Evolutionary conservation across 2,113 vertebrate species (phyloP).

Genomic region (Tinamus guttatus): DNA sequence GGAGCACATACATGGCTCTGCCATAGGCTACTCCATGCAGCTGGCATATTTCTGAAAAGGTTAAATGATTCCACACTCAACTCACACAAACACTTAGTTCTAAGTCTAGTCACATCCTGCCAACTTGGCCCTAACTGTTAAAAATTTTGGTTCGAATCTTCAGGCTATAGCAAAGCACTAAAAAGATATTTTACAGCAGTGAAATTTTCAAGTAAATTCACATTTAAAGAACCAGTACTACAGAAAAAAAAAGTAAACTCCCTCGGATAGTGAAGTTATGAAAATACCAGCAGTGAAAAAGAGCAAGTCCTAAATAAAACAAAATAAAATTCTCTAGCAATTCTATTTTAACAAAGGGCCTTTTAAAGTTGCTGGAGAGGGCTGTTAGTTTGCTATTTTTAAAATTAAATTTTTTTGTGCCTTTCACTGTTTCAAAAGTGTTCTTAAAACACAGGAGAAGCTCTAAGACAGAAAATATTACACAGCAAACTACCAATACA

Average conservation of each 20-base stretch:
- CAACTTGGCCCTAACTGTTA: neutral
- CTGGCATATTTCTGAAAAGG: neutral
- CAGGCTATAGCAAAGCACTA: neutral
- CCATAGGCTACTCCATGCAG: neutral
- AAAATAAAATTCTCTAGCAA: rapidly evolving
- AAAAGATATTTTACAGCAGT: neutral
- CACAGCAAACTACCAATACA: neutral
- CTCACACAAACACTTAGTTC: neutral
- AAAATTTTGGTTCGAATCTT: neutral
- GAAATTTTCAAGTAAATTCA: neutral
- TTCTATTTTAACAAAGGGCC: neutral
- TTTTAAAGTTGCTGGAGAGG: neutral
- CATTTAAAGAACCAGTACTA: neutral
- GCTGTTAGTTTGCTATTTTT: neutral
- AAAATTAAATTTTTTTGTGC: neutral
- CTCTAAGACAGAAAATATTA: neutral
- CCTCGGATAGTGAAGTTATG: neutral
- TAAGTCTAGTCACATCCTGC: neutral
- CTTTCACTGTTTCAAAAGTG: neutral
- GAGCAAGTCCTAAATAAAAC: neutral
- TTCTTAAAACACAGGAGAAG: neutral
- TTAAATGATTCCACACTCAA: neutral
- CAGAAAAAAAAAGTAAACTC: neutral
- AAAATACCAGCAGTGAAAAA: neutral
- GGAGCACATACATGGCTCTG: neutral